Evolutionary conservation across 2,797 vertebrate genomes (phyloP).

Genomic region (Pteropus rufus): DNA sequence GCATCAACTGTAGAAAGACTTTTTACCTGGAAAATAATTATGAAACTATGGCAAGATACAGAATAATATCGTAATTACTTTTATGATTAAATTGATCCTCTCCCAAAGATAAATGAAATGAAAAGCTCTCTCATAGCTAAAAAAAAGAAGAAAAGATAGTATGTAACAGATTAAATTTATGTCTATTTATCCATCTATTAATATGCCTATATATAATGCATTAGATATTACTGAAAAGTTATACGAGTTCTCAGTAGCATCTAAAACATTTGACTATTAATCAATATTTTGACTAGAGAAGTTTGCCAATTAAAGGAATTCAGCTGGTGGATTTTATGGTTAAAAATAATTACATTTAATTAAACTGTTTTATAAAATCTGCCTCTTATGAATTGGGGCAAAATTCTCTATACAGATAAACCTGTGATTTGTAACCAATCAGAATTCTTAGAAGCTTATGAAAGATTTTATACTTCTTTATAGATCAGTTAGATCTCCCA

Average conservation of each 20-base stretch:
- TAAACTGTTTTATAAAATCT: conserved; percentile 3
- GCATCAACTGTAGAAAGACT: background rate
- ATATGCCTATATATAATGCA: background rate
- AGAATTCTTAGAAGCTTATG: background rate
- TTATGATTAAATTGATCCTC: background rate
- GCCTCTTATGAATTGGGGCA: background rate
- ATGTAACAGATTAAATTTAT: background rate
- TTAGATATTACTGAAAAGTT: background rate
- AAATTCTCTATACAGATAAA: background rate
- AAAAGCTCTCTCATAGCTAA: background rate
- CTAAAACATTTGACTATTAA: background rate
- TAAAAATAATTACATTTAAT: conserved; percentile 42
- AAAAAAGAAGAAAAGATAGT: background rate
- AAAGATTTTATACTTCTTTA: background rate
- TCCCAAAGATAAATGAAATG: conserved; percentile 12
- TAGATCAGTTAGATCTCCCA: background rate
- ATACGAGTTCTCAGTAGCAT: background rate
- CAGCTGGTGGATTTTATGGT: background rate
- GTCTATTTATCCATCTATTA: background rate
- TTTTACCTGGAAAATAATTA: conserved; percentile 59
- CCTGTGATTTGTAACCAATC: background rate
- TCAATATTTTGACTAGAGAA: conserved; percentile 32
- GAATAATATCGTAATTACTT: conserved; percentile 19
- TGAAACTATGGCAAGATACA: conserved; percentile 46
- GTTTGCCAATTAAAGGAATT: conserved; percentile 13